Conservation (phyloP, 2,888 invertebrate species). For the Deilephila porcellus region DNA sequence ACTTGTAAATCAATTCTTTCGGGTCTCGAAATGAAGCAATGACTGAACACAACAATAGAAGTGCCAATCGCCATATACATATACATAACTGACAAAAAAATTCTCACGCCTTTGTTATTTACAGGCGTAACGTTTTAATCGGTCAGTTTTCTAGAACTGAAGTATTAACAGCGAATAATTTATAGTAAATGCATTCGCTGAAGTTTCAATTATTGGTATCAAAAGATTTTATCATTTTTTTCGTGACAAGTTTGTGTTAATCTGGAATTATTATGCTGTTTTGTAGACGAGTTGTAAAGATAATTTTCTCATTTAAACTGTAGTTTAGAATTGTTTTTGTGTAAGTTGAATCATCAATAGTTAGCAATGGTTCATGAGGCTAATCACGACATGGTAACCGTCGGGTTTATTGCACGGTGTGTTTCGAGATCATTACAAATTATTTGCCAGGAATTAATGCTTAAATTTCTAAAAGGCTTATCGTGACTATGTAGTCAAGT, state of each 20-base stretch:
- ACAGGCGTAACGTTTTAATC: neutral
- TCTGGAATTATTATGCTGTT: no score
- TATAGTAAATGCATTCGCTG: neutral
- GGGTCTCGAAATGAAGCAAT: neutral
- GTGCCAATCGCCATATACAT: neutral
- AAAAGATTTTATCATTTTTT: neutral
- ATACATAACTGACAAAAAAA: neutral
- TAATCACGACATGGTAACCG: no score
- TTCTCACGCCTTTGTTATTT: constrained; percentile 3
- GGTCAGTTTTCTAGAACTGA: neutral
- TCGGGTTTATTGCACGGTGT: no score
- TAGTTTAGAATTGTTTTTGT: no score
- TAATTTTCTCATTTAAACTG: no score
- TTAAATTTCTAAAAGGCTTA: no score
- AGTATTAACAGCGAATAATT: neutral
- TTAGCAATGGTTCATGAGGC: no score
- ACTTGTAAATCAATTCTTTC: neutral
- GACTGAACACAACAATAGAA: neutral
- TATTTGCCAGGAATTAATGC: no score
- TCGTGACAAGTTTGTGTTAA: neutral
- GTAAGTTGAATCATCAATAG: no score
- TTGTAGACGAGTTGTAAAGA: no score
- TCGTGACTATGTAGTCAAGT: no score
- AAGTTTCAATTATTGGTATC: neutral
- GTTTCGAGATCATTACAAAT: no score